Base-by-base conservation (phyloP, 1,140 invertebrate genomes). In the Mesaphorura yosii region DNA sequence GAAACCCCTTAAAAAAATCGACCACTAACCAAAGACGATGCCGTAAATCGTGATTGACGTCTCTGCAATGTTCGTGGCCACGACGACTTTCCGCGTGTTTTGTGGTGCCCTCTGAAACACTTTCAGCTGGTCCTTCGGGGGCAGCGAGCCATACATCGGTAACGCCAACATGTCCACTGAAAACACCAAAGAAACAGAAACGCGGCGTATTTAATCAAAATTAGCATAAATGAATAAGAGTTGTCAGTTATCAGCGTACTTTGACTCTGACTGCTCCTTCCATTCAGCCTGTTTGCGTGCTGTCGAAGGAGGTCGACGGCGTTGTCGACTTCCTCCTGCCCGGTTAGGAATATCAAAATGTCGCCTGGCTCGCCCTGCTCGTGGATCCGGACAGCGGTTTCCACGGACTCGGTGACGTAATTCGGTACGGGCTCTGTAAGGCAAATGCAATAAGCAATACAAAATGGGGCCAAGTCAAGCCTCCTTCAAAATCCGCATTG, bases 11-110 rank as follows among this genome's bases (percentile, higher is more conserved):
- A 37, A 34, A 44, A 49, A n/a, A 57, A 29, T 46, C 22, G 29
- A 2, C n/a, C 6, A 50, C 20, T 72, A 66, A 86, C 83, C 84
- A 69, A 92, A 94, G 55, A 84, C 80, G 61, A 99, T 86, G 34
- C 92, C 91, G 45, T 82, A 80, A 55, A 90, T 86, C 6, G 86
- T 90, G 22, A 98, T 80, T 4, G 92, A 97, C 0, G 94, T 91
- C 73, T 98, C 95, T 0, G 94, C 94, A 50, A 98, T 90, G 68
- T 98, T 98, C 3, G 95, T 99, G 0, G 94, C 86, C 17, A 98
- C 74, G 0, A 99, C 79, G 26, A 98, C 80, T 73, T 98, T 98
- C 28, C 95, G 74, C 0, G 77, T 76, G 28, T 79, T 79, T 64
- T 79, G 77, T 12, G 84, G 77, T 2, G 83, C 75, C 27, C 75